A percentile compares a stretch with the other conserved stretches of the same genome.
phyloP scores from a whole-genome alignment of 2,113 vertebrate species.

The Anseranas semipalmata region DNA sequence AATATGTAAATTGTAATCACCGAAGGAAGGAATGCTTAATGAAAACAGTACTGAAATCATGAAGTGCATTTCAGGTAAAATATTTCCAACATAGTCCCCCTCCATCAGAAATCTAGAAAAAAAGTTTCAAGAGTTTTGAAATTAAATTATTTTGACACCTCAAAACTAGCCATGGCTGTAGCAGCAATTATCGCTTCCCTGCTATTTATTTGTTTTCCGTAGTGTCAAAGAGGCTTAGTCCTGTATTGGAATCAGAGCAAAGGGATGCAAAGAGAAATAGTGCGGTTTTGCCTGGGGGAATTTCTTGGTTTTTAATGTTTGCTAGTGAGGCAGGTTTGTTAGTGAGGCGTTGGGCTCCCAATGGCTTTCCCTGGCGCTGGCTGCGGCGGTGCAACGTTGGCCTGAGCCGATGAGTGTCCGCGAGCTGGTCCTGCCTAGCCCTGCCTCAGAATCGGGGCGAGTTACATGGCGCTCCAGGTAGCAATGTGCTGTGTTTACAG shows the following conservation, averaged over 20 bases:
- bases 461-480: neutral
- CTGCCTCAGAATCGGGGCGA: too few species aligned
- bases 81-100: neutral
- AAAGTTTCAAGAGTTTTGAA: neutral
- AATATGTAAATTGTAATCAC: neutral
- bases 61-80: neutral
- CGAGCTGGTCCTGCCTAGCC: neutral
- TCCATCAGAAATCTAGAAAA: neutral
- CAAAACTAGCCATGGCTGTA: fast-evolving
- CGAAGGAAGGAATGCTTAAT: neutral
- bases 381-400: neutral
- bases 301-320: neutral
- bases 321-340: neutral
- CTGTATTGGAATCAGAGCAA: neutral
- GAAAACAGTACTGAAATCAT: neutral
- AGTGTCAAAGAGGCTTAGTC: neutral
- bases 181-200: neutral
- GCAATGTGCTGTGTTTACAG: neutral
- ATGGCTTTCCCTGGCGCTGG: too few species aligned
- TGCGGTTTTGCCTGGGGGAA: neutral
- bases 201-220: neutral
- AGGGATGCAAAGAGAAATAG: neutral
- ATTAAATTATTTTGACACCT: neutral
- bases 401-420: neutral
- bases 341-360: neutral